These are phyloP conservation scores for Sorex maritimensis DNA, from an alignment of 2,797 vertebrate genomes.

Conservation along the genomic window DNA sequence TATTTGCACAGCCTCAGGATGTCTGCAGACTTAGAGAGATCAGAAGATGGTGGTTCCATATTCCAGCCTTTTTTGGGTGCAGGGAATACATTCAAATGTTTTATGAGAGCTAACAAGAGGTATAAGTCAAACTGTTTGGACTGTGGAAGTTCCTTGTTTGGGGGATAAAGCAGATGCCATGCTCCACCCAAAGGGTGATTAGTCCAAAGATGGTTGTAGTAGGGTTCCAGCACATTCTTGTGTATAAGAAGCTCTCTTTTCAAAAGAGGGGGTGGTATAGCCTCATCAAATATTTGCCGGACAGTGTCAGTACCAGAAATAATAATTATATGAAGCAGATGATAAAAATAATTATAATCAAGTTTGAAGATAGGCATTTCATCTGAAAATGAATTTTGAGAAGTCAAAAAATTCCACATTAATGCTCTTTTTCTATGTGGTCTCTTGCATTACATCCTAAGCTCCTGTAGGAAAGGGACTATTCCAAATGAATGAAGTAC, in stretches of 20 bases:
- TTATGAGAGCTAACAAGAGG: constrained; percentile 83
- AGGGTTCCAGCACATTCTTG: constrained; percentile 85
- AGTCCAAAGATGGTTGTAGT: constrained; percentile 86
- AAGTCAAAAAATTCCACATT: constrained; percentile 82
- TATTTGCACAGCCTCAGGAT: constrained; percentile 86
- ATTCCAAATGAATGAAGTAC: constrained; percentile 58
- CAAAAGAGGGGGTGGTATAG: constrained; percentile 84
- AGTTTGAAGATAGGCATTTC: constrained; percentile 86
- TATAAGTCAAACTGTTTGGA: constrained; percentile 86
- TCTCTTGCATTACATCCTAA: constrained; percentile 57
- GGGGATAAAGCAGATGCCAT: constrained; percentile 87
- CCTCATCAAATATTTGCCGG: constrained; percentile 86
- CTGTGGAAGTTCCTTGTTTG: constrained; percentile 85
- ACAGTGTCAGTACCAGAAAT: constrained; percentile 87
- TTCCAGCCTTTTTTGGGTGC: constrained; percentile 85
- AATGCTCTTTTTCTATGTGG: constrained; percentile 70
- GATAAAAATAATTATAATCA: constrained; percentile 87
- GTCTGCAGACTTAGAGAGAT: constrained; percentile 86
- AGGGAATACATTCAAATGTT: constrained; percentile 86
- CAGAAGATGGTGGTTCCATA: constrained; percentile 84
- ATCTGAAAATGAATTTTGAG: constrained; percentile 87
- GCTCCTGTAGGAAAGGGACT: neutral
- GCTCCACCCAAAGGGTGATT: constrained; percentile 86
- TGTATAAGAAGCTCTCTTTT: constrained; percentile 85
- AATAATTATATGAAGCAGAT: constrained; percentile 87